Evolutionary conservation across 2,113 vertebrate genomes (phyloP).

Genomic region (Synchiropus splendidus): DNA sequence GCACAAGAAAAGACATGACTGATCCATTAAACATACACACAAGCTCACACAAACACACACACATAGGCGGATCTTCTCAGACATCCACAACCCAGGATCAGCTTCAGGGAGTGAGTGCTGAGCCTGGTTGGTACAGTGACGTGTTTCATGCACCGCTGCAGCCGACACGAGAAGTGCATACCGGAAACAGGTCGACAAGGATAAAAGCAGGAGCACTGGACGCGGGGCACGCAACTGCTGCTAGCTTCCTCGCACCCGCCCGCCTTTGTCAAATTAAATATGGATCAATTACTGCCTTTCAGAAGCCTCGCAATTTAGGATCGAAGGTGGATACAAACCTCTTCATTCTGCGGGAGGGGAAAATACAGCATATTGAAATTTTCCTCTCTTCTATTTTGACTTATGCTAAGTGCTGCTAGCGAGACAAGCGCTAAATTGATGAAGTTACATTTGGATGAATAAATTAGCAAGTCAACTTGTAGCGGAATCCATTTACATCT

Average conservation of each 20-base stretch:
- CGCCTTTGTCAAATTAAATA: conserved; percentile 60
- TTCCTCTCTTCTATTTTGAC: not conserved
- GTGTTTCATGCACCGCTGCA: conserved; percentile 58
- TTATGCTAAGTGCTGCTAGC: conserved; percentile 8
- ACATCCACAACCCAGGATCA: too few species aligned
- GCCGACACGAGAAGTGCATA: conserved; percentile 66
- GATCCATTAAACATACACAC: conserved; percentile 4
- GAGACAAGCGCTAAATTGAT: conserved; percentile 33
- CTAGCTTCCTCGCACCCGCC: conserved; percentile 24
- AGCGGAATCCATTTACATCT: conserved; percentile 48
- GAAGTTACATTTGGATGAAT: conserved; percentile 44
- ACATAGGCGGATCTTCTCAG: conserved; percentile 22
- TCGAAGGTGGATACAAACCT: not conserved
- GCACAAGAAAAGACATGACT: conserved; percentile 19
- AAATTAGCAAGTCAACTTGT: conserved; percentile 39
- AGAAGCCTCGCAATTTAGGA: conserved; percentile 26
- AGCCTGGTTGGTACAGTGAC: conserved; percentile 30
- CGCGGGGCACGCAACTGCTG: conserved; percentile 26
- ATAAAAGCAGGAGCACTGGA: conserved; percentile 38
- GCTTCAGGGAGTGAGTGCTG: too few species aligned
- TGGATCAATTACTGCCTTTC: conserved; percentile 45
- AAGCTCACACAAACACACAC: conserved; percentile 6
- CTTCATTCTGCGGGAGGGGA: not conserved
- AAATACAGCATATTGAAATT: too few species aligned
- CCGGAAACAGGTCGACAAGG: conserved; percentile 34